phyloP scores from a whole-genome alignment of 2,113 vertebrate species.

The Ctenomys sociabilis region DNA sequence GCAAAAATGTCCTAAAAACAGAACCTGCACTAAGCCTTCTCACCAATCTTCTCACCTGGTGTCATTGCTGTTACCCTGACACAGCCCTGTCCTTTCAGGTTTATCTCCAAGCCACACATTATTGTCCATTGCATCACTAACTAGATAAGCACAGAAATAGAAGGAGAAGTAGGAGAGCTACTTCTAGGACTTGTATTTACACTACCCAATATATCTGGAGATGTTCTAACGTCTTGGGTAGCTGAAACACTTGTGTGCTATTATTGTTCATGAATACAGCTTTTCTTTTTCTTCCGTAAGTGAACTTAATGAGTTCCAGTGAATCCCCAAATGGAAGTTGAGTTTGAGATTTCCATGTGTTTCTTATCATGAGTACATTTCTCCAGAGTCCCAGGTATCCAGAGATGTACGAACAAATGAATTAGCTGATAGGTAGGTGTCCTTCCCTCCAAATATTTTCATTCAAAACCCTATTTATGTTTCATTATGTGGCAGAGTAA shows the following conservation, averaged over 20 bases:
- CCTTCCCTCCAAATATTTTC: neutral
- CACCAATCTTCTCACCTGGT: neutral
- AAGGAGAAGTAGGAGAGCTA: neutral
- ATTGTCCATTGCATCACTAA: neutral
- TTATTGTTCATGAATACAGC: neutral
- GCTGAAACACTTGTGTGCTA: neutral
- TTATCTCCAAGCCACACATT: neutral
- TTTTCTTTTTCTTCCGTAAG: neutral
- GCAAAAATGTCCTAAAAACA: neutral
- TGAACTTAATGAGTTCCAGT: neutral
- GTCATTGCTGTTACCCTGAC: neutral
- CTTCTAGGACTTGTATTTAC: neutral
- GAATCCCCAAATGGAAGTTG: neutral
- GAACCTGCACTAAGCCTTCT: neutral
- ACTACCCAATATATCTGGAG: neutral
- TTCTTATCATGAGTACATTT: neutral
- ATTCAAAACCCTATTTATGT: neutral
- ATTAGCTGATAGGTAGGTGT: neutral
- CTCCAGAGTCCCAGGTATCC: neutral
- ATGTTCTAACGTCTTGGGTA: neutral
- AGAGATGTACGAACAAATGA: neutral
- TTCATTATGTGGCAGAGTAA: neutral
- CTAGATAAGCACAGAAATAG: neutral
- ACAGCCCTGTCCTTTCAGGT: neutral
- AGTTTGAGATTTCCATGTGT: neutral